Evolutionary conservation across 2,797 vertebrate genomes (phyloP).

Genomic region (Oophaga sylvatica): DNA sequence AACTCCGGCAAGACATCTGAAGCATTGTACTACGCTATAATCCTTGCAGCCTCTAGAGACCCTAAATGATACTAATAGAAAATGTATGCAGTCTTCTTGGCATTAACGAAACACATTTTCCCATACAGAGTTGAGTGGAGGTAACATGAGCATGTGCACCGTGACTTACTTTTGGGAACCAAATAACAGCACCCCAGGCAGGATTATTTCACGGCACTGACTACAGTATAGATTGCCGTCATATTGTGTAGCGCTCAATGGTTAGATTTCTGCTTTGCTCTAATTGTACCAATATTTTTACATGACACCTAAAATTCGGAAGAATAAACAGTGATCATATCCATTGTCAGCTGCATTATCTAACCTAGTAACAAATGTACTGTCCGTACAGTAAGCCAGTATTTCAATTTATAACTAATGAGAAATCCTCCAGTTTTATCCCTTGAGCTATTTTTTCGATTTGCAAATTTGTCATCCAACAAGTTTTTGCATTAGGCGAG

Average conservation of each 20-base stretch:
- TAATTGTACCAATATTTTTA: slow-evolving; percentile 56
- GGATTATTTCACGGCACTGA: background rate
- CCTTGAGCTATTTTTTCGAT: slow-evolving; percentile 43
- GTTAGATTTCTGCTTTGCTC: slow-evolving; percentile 34
- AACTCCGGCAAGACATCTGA: background rate
- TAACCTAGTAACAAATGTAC: slow-evolving; percentile 51
- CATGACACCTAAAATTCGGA: slow-evolving; percentile 40
- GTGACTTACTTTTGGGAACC: background rate
- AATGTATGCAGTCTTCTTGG: background rate
- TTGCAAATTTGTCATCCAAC: slow-evolving; percentile 59
- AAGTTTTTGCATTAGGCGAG: slow-evolving; percentile 39
- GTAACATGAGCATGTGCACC: background rate
- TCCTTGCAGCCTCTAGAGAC: background rate
- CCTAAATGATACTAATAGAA: background rate
- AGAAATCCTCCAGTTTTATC: slow-evolving; percentile 34
- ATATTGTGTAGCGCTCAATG: background rate
- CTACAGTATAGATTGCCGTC: background rate
- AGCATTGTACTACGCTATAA: background rate
- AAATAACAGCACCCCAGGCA: background rate
- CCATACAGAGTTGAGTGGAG: background rate
- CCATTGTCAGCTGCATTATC: slow-evolving; percentile 45
- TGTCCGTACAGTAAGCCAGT: slow-evolving; percentile 42
- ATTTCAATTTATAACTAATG: slow-evolving; percentile 60
- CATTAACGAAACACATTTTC: background rate
- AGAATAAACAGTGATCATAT: slow-evolving; percentile 47